Base-by-base conservation (phyloP, 2,797 vertebrate species). In the Epinephelus malabaricus region DNA sequence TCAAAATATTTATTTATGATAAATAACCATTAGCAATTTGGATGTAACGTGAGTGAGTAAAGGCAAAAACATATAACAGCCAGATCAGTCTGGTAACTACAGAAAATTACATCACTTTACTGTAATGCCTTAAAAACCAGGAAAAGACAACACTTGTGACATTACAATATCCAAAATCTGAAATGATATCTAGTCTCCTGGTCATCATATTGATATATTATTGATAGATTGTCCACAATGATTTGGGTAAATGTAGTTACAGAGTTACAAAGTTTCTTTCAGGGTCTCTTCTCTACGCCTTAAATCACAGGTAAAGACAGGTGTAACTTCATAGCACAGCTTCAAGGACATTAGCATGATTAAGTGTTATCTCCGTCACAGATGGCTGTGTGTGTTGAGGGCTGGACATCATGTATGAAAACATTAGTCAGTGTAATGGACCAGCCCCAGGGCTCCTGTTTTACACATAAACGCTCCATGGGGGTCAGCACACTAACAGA, bases 401-500 rank as follows among this genome's bases (percentile, higher is more conserved):
- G 23, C 51, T 64, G 30, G 7, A 81, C 73, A 72, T 80, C 71
- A 67, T 45, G 23, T 18, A 67, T 58, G 55, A 64, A 85, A 81
- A 77, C 69, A 74, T 70, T 49, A 70, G 14, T 65, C 62, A 59
- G 38, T 51, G 50, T 82, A 84, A 81, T 76, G 59, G 64, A 67
- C 56, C 12, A 6, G 65, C 84, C 87, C 19, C 49, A 2, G 58
- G 87, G 83, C 50, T 72, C 65, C 67, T 78, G 21, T 51, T 73
- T 54, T 51, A 38, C 68, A 76, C 53, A 12, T 85, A 78, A 85
- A 65, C 13, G 51, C 71, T 82, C 64, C 64, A 75, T 65, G 69
- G 83, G 77, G 86, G 74, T 90, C 85, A 83, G 13, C 55, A 25
- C 54, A 19, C 66, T 17, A 49, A 71, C 61, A 63, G 58, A 76